Conservation (phyloP, 2,888 invertebrate species). For the Pachycephus smyrnensis region DNA sequence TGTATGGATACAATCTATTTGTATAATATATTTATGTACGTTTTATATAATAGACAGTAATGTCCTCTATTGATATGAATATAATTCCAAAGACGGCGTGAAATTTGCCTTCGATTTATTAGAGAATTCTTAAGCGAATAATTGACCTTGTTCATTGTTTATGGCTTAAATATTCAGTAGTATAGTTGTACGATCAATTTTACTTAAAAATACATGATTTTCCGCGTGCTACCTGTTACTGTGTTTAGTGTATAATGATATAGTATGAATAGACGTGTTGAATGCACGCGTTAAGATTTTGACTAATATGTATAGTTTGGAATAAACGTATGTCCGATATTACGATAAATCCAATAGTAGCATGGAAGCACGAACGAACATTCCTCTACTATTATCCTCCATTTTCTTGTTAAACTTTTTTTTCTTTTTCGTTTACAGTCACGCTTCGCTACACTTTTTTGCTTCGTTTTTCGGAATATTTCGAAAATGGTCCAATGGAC, state of each 20-base stretch:
- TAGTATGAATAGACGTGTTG: not conserved
- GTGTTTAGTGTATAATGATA: not conserved
- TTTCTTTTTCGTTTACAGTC: not conserved
- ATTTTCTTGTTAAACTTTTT: not conserved
- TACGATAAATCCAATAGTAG: not conserved
- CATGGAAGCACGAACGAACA: not conserved
- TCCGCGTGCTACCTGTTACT: not conserved
- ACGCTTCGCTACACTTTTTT: not conserved
- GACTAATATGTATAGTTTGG: not conserved
- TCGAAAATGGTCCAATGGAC: not conserved
- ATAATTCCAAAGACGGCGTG: too few relatives aligned
- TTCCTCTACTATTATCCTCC: not conserved
- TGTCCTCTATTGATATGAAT: too few relatives aligned
- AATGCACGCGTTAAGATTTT: not conserved
- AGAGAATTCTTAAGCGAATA: too few relatives aligned
- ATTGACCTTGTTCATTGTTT: not conserved
- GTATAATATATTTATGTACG: too few relatives aligned
- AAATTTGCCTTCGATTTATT: too few relatives aligned
- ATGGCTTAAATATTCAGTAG: not conserved
- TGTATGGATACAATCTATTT: not conserved
- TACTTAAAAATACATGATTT: not conserved
- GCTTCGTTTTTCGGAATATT: not conserved
- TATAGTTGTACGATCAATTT: not conserved
- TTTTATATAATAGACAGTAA: too few relatives aligned
- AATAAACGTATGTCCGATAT: not conserved